Base-by-base conservation (phyloP, 2,797 vertebrate species). In the Vespertilio murinus region DNA sequence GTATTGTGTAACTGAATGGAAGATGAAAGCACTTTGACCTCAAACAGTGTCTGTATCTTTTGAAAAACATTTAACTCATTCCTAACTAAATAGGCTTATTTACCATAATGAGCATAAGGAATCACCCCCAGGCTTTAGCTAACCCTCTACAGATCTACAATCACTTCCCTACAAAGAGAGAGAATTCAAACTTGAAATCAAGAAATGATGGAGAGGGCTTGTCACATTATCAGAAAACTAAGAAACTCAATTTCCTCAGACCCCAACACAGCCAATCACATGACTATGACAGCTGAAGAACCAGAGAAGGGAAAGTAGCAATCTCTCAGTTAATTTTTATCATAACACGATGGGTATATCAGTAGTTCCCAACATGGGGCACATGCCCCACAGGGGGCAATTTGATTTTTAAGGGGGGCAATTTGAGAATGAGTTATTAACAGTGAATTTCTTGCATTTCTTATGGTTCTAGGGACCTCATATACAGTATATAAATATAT, bases 21-120 rank as follows among this genome's bases (percentile, higher is more conserved):
- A 95, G 20, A 70, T 20, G 2, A 78, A 80, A 94, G 91, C 8
- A 90, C 95, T 93, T 59, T 95, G 94, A 95, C 94, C 93, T 96
- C 90, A 95, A 96, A 96, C 65, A 95, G 40, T 84, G 75, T 83
- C 52, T 89, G 8, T 49, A 40, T 52, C 67, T 91, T 94, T 85
- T 90, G 59, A 74, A 95, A 94, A 96, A 87, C 70, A 94, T 84
- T 65, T 35, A 73, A 69, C 75, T 88, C 28, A 92, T 64, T 75
- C 18, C 54, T 82, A 84, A 91, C 28, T 67, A 59, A 47, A 33
- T 42, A 14, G 18, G 47, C 71, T 79, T 91, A 71, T 70, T 83
- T 85, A 71, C 49, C 8, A 1, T 45, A 80, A 75, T 77, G 25
- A 61, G 33, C 38, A 14, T 71, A 91, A 89, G 42, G 22, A 73